Conservation (phyloP, 2,797 vertebrate genomes). For the Pangasius djambal region DNA sequence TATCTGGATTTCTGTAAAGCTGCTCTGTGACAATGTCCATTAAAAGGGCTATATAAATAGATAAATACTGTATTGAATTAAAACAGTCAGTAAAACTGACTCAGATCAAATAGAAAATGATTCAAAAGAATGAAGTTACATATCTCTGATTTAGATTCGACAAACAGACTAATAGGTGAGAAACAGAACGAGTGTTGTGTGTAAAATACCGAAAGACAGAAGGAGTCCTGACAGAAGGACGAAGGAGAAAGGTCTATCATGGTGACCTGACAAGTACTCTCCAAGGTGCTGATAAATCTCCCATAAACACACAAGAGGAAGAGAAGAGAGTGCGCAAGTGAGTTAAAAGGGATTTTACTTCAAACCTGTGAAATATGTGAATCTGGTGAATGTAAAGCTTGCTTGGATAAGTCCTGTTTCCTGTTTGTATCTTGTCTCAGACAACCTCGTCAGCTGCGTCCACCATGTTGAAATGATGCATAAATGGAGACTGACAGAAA, state of each 20-base stretch:
- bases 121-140: neutral
- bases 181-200: constrained; percentile 1
- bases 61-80: neutral
- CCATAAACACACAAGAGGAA: constrained; percentile 5
- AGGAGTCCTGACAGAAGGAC: neutral
- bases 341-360: constrained; percentile 1
- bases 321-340: neutral
- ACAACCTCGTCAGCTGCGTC: neutral
- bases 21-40: neutral
- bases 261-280: constrained; percentile 56
- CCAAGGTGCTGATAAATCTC: constrained; percentile 61
- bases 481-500: too few relatives aligned
- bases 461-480: neutral
- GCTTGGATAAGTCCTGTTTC: neutral
- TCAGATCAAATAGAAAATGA: neutral
- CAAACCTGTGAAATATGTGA: neutral
- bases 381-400: neutral
- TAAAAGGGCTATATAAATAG: neutral
- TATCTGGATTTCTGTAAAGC: neutral
- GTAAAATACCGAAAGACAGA: constrained; percentile 25
- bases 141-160: neutral
- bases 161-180: constrained; percentile 1
- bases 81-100: neutral
- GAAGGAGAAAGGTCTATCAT: constrained; percentile 35
- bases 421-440: neutral